Evolutionary conservation across 2,113 vertebrate species (phyloP).

Genomic region (Muntiacus reevesi): DNA sequence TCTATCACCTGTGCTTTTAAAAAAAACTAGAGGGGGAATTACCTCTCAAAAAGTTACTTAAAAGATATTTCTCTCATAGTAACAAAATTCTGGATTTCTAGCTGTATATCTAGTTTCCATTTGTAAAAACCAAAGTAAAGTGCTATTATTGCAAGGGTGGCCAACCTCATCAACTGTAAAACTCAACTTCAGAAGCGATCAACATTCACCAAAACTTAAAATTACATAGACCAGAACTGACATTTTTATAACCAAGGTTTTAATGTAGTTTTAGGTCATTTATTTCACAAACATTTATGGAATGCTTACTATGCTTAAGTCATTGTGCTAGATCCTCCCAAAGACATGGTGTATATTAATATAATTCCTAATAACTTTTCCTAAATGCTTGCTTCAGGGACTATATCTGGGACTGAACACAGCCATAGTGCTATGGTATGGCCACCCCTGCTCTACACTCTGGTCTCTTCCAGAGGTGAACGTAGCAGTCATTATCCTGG

Average conservation of each 20-base stretch:
- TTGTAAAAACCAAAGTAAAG: background rate
- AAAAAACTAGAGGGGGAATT: background rate
- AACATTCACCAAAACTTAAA: constrained; percentile 4
- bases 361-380: background rate
- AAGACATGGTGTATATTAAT: background rate
- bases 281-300: background rate
- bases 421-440: background rate
- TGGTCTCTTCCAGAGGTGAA: background rate
- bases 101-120: background rate
- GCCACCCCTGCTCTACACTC: background rate
- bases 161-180: background rate
- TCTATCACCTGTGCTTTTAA: background rate
- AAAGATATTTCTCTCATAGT: background rate
- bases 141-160: background rate
- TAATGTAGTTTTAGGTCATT: constrained; percentile 13
- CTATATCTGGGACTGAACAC: background rate
- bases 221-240: constrained; percentile 24
- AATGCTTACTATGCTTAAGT: background rate
- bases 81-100: background rate
- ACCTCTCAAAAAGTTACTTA: background rate
- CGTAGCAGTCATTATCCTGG: background rate
- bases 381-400: background rate
- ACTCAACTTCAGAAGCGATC: background rate
- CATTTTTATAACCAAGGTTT: constrained; percentile 16
- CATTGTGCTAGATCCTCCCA: background rate